Evolutionary conservation across 2,797 vertebrate genomes (phyloP), one percentile per base, ranked within the genome.

Genomic region (Chelidonichthys spinosus): DNA sequence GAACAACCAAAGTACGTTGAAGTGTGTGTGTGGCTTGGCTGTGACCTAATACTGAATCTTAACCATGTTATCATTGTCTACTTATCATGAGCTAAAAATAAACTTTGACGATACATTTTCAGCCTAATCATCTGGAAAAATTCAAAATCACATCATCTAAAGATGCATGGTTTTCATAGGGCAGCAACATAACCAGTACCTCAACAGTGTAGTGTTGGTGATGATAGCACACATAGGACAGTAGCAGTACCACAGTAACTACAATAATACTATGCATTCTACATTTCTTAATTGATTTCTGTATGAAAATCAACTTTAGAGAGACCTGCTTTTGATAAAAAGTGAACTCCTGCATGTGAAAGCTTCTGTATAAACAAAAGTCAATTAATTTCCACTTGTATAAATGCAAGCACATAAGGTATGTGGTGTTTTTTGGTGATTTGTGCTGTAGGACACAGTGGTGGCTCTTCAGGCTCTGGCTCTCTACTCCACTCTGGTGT

Each of bases 381-480:
- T 15, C 4, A 32, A 40, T 32, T 10, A 33, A 53, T 37, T 15
- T 54, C 35, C 53, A 7, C 13, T 43, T 17, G 35, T 6, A 43
- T 4, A 11, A n/a, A 15, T 47, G 6, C 0, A 36, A 18, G 6
- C 6, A 18, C 7, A 15, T 35, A 5, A 14, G 9, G 18, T 40
- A 8, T 6, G 7, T 4, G 2, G 13, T 18, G 11, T 11, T 17
- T 9, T 37, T 25, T 10, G 11, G 60, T 6, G 81, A 25, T 84
- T 18, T 88, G 15, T 87, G 69, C 70, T 73, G 15, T 50, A 94
- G 93, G 93, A 94, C 87, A 94, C 94, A 0, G 95, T 97, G 69
- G 94, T 94, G 76, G 96, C 95, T 70, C 95, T 97, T 56, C 96
- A 97, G 89, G 97, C 96, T 72, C 91, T 98, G 65, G 87, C 97